phyloP scores from a whole-genome alignment of 1,140 invertebrate species.

The Acromyrmex heyeri region DNA sequence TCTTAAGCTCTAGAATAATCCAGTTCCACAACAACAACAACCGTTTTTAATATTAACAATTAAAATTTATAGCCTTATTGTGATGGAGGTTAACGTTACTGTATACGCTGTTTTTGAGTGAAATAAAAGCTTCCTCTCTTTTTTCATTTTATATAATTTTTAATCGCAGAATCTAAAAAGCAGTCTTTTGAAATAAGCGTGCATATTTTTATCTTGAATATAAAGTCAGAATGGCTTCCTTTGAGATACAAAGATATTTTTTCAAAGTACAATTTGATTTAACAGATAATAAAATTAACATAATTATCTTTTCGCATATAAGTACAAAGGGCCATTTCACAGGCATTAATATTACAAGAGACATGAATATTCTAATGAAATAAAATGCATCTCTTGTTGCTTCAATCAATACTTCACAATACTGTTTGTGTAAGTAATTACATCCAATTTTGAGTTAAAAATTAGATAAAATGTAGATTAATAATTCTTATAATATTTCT shows the following conservation, averaged over 20 bases:
- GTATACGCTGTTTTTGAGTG: conserved; percentile 60
- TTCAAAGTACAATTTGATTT: conserved; percentile 4
- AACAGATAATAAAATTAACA: conserved; percentile 26
- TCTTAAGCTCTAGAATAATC: conserved; percentile 57
- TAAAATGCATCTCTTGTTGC: conserved; percentile 30
- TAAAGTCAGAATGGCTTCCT: not conserved
- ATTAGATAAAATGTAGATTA: conserved; percentile 31
- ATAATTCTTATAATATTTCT: conserved; percentile 16
- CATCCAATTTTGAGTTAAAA: conserved; percentile 14
- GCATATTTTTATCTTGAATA: conserved; percentile 34
- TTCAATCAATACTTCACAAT: conserved; percentile 7
- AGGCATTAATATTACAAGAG: conserved; percentile 13
- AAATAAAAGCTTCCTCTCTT: conserved; percentile 35
- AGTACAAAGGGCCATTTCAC: conserved; percentile 39
- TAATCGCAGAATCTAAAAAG: conserved; percentile 60
- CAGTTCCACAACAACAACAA: conserved; percentile 41
- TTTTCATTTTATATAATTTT: conserved; percentile 41
- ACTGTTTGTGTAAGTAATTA: conserved; percentile 39
- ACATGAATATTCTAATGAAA: conserved; percentile 25
- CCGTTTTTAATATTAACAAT: conserved; percentile 52
- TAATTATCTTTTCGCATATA: conserved; percentile 14
- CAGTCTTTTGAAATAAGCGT: conserved; percentile 67
- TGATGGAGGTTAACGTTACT: conserved; percentile 45
- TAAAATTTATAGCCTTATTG: conserved; percentile 37
- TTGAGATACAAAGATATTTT: conserved; percentile 2